Percentiles rank a stretch among this genome's conserved stretches.
Evolutionary conservation across 2,888 invertebrate species (phyloP).

Genomic region (Dione juno): DNA sequence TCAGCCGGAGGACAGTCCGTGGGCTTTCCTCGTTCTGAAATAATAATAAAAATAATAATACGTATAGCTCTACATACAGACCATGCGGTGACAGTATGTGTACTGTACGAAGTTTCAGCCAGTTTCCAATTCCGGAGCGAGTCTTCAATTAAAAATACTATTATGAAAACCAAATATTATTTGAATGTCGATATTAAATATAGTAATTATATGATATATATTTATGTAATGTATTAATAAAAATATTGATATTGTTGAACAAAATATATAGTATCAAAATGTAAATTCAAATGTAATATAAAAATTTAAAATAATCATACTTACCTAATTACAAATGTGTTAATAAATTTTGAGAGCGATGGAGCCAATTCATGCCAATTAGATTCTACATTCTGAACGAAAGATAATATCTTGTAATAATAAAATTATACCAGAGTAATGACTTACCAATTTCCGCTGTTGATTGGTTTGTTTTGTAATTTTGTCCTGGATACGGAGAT

Average conservation of each 20-base stretch:
- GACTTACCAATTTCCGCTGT: constrained; percentile 56
- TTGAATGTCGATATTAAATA: no score
- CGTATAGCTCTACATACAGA: constrained; percentile 36
- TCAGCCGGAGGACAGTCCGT: constrained; percentile 45
- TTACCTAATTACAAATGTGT: constrained; percentile 2
- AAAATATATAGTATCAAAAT: no score
- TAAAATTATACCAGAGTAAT: neutral
- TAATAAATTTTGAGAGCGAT: constrained; percentile 19
- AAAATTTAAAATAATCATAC: constrained; percentile 2
- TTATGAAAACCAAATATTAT: neutral
- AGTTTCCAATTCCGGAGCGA: neutral
- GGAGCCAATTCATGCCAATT: constrained; percentile 18
- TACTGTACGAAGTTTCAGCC: constrained; percentile 16
- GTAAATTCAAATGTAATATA: no score
- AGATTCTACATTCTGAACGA: neutral
- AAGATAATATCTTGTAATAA: neutral
- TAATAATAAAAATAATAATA: constrained; percentile 40
- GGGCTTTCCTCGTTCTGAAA: constrained; percentile 43
- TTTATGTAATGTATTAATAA: no score
- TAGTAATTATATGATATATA: no score
- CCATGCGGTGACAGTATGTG: constrained; percentile 2
- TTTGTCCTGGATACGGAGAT: constrained; percentile 53
- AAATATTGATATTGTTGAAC: no score
- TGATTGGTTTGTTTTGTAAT: constrained; percentile 45
- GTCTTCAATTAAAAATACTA: neutral